phyloP scores from a whole-genome alignment of 2,113 vertebrate genomes.

The Lethenteron reissneri region DNA sequence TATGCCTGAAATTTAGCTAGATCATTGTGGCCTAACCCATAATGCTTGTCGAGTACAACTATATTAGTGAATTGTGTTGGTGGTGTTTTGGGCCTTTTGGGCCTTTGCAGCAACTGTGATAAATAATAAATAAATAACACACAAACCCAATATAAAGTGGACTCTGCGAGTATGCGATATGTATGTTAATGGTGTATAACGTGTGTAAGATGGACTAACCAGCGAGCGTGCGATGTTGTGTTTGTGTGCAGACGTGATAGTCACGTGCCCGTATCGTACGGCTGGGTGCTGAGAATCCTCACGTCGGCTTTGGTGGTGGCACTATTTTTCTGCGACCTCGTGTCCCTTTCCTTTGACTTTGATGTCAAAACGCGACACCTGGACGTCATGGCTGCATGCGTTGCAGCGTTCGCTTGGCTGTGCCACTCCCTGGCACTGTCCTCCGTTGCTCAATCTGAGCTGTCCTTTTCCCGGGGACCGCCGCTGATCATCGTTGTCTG shows the following conservation, averaged over 20 bases:
- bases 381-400: conserved; percentile 35
- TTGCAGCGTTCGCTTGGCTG: conserved; percentile 42
- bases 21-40: too few relatives aligned
- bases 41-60: too few relatives aligned
- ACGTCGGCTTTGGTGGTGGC: conserved; percentile 26
- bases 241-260: conserved; percentile 7
- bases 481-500: conserved; percentile 23
- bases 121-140: too few relatives aligned
- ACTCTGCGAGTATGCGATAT: too few relatives aligned
- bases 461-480: conserved; percentile 33
- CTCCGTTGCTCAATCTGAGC: conserved; percentile 24
- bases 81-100: too few relatives aligned
- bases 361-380: conserved; percentile 29
- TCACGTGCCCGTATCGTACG: conserved; percentile 13
- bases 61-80: too few relatives aligned
- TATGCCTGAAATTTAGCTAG: too few relatives aligned
- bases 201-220: not conserved
- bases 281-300: conserved; percentile 37
- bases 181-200: too few relatives aligned
- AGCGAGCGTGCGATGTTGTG: not conserved
- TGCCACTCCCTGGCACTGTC: conserved; percentile 34
- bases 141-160: too few relatives aligned
- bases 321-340: conserved; percentile 31
- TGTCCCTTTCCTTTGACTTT: conserved; percentile 25
- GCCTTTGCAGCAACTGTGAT: too few relatives aligned